Evolutionary conservation across 37 sponge, comb jelly and placozoan species (phyloP), one percentile per base, ranked within the genome.

Genomic region (Lycopodina hypogea): DNA sequence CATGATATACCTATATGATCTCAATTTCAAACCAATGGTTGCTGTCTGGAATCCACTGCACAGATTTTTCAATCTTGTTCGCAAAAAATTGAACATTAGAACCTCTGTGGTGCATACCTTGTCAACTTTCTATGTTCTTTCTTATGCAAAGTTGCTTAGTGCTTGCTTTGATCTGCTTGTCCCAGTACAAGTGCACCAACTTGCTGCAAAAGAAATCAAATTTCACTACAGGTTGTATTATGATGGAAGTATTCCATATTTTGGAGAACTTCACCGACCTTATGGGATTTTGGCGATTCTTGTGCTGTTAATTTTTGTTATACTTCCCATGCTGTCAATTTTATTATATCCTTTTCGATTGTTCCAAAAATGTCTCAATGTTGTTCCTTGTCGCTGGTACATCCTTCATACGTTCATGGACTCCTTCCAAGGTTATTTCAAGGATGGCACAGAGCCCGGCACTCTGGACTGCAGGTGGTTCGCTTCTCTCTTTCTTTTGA

Each of bases 341-440:
- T 18, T 58, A 3, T 2, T 58, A 3, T 58, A 58, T 24, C 9
- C 59, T 19, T 18, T 21, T 19, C 6, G 21, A 21, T 18, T 26
- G 4, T 58, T 58, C 26, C 59, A 24, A 2, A 58, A 24, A 58
- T 58, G 21, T 58, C 21, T 14, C 22, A 57, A 57, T 35, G 23
- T 33, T 17, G 37, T 9, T 38, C 22, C 9, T 8, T 12, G 18
- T 18, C 56, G 61, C 59, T 60, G 18, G 4, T n/a, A n/a, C n/a
- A 19, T 35, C 21, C 39, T 75, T 0, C 76, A 72, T 28, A 62
- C 50, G 35, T 72, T 84, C 28, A 33, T 90, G 15, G 81, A 81
- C 48, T 72, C 64, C 1, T 90, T 81, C 61, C 78, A 90, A 36
- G 86, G 90, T 7, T 84, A 82, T 68, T 90, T 81, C 50, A 77